Percentiles rank a stretch among this genome's conserved stretches.
Evolutionary conservation across 2,113 vertebrate genomes (phyloP).

Genomic region (Hepsetus odoe): DNA sequence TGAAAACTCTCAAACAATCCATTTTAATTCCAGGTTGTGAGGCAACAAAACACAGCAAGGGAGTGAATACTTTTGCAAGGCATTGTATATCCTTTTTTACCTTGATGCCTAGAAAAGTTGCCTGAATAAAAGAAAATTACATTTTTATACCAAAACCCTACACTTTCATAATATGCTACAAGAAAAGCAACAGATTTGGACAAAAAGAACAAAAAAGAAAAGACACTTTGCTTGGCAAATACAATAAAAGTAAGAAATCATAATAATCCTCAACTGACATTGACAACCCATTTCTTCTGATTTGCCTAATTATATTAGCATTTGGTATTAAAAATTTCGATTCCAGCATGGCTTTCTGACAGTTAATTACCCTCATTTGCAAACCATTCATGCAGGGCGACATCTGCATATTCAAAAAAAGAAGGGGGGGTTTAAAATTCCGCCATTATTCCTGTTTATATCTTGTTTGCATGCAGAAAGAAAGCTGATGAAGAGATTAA

Average conservation of each 20-base stretch:
- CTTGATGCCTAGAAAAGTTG: not conserved
- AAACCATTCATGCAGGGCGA: conserved; percentile 41
- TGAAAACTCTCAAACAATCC: too few relatives aligned
- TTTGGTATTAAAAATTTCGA: conserved; percentile 39
- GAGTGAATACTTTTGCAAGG: too few relatives aligned
- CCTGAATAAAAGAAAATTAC: conserved; percentile 1
- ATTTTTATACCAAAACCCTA: not conserved
- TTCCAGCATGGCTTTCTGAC: conserved; percentile 42
- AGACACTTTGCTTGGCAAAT: conserved; percentile 5
- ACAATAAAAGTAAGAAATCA: conserved; percentile 13
- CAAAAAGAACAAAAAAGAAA: not conserved
- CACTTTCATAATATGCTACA: not conserved
- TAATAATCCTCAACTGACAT: conserved; percentile 24
- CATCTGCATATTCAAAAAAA: conserved; percentile 37
- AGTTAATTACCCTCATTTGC: conserved; percentile 56
- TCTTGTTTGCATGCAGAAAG: not conserved
- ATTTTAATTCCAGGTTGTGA: too few relatives aligned
- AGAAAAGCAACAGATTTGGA: not conserved
- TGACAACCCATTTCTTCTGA: conserved; percentile 42
- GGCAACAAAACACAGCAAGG: too few relatives aligned
- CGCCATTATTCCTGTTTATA: not conserved
- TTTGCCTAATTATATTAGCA: conserved; percentile 51
- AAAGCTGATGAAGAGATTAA: conserved; percentile 12
- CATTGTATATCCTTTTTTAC: not conserved
- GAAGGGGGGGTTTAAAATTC: not conserved